Evolutionary conservation across 1,140 invertebrate species (phyloP), one percentile per base, ranked within the genome.

Genomic region (Gryon sp.): DNA sequence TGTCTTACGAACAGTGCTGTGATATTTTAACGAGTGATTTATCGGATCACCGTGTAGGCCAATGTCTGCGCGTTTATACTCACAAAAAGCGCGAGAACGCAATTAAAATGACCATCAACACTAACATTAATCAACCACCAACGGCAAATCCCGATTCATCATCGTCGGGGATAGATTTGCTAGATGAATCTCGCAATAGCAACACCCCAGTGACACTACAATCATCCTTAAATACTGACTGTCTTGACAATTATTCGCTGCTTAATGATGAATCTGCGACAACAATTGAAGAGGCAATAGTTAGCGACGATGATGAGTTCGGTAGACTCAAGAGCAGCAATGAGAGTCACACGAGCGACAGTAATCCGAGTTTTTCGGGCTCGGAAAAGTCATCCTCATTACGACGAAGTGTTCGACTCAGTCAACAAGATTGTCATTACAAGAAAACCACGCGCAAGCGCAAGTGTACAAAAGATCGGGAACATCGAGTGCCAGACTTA

Each of bases 51-150:
- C 78, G 69, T 53, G 78, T 87, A 26, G 86, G 85, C 7, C 85
- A 87, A 57, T 88, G 83, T 70, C 79, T 84, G 20, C 81, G 83
- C 48, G 87, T 87, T 6, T 88, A 88, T 36, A 84, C 84, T 12
- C 85, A 86, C 26, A 88, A 88, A 40, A 85, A 82, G 48, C 81
- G 83, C 7, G 82, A 79, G 40, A 77, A 68, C 8, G 34, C 62
- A 5, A 76, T 80, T 8, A 79, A 80, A 55, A 50, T 68, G 14
- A 78, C 74, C 12, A 72, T 45, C n/a, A n/a, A n/a, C n/a, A n/a
- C n/a, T n/a, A n/a, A n/a, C n/a, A n/a, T 62, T 79, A 72, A 24
- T 20, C 57, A 12, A 74, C 73, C 2, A 66, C 74, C 11, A 26
- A 81, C 6, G 80, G 81, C 46, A 80, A 78, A 32, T 14, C 66